Evolutionary conservation across 2,113 vertebrate species (phyloP).

Genomic region (Mesitornis unicolor): DNA sequence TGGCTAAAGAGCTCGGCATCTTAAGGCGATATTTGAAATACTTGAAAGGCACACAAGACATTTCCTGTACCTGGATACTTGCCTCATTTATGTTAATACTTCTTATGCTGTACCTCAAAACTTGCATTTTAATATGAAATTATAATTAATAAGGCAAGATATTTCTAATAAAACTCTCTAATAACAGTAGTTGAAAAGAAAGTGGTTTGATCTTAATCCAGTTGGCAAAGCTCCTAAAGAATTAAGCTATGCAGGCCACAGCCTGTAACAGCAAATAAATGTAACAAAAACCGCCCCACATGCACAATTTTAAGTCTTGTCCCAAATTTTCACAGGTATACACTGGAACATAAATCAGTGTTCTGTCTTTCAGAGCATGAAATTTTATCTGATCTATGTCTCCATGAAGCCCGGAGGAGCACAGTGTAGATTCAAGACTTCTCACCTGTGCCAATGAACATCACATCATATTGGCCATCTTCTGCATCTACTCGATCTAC

Average conservation of each 20-base stretch:
- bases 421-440: neutral
- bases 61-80: neutral
- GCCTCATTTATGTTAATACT: neutral
- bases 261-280: neutral
- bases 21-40: neutral
- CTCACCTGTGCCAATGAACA: slow-evolving; percentile 98
- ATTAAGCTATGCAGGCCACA: neutral
- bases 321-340: neutral
- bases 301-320: neutral
- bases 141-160: slow-evolving; percentile 7
- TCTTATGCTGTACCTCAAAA: neutral
- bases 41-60: neutral
- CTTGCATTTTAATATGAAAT: slow-evolving; percentile 2
- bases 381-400: neutral
- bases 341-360: neutral
- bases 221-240: neutral
- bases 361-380: neutral
- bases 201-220: slow-evolving; percentile 20
- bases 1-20: neutral
- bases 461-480: slow-evolving; percentile 95
- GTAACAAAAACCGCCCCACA: neutral
- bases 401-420: neutral
- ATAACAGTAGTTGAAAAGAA: slow-evolving; percentile 11
- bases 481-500: slow-evolving; percentile 96
- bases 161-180: slow-evolving; percentile 21